These are phyloP conservation scores for Theretra japonica DNA, from an alignment of 2,888 invertebrate genomes.

Conservation along the genomic window DNA sequence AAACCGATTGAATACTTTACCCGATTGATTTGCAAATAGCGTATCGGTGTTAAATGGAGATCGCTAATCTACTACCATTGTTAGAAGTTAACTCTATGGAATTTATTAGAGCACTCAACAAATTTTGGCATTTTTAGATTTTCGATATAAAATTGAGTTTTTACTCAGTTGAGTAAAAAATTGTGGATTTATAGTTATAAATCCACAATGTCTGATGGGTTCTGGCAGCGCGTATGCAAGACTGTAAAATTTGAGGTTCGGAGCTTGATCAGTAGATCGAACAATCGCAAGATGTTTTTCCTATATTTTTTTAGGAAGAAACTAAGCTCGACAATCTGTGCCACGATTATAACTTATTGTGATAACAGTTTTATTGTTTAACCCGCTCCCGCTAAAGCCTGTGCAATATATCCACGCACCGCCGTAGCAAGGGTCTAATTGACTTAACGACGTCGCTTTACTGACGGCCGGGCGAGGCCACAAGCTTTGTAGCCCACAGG, in stretches of 20 bases:
- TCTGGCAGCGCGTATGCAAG: too few relatives aligned
- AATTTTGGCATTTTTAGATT: too few relatives aligned
- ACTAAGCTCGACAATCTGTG: too few relatives aligned
- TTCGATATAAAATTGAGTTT: too few relatives aligned
- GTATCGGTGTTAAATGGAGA: background rate
- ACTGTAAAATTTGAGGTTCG: too few relatives aligned
- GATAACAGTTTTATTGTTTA: slow-evolving; percentile 1
- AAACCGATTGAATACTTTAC: background rate
- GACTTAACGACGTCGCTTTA: slow-evolving; percentile 36
- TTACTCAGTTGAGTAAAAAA: too few relatives aligned
- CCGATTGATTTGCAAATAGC: background rate
- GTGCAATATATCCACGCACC: background rate
- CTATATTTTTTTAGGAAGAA: too few relatives aligned
- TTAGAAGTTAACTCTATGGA: background rate
- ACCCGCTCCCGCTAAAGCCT: slow-evolving; percentile 16
- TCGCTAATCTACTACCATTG: background rate
- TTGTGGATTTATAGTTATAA: too few relatives aligned
- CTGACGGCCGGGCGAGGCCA: slow-evolving; percentile 1
- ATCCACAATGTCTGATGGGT: too few relatives aligned
- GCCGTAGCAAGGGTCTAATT: slow-evolving; percentile 37
- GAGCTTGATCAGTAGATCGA: too few relatives aligned
- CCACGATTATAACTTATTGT: too few relatives aligned
- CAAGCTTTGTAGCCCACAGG: slow-evolving; percentile 3
- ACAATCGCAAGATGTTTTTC: too few relatives aligned
- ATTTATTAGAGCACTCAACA: background rate